phyloP scores from a whole-genome alignment of 92 coral and sea anemone genomes.

The Porites rus region DNA sequence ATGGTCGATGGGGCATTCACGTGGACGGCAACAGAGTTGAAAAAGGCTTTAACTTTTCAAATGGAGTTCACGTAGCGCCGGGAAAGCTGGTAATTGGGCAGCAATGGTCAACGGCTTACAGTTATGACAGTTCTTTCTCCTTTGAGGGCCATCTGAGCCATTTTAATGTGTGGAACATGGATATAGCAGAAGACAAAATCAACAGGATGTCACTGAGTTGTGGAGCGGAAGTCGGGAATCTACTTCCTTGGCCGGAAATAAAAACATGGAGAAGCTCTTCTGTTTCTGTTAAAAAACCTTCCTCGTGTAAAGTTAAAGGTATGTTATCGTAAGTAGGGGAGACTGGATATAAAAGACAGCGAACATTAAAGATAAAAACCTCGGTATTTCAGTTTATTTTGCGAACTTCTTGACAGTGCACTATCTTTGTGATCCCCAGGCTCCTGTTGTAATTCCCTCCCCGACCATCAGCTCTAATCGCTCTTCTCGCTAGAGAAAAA shows the following conservation, averaged over 20 bases:
- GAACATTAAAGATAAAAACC: too few species aligned
- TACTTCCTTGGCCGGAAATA: conserved; percentile 20
- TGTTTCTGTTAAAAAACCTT: not conserved
- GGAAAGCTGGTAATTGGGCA: conserved; percentile 1
- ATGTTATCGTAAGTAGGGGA: not conserved
- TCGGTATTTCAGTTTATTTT: too few species aligned
- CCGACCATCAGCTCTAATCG: too few species aligned
- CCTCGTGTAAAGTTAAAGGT: not conserved
- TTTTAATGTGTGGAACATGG: conserved; percentile 13
- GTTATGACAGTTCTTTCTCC: not conserved
- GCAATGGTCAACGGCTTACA: not conserved
- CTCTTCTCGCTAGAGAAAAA: too few species aligned
- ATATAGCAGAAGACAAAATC: not conserved
- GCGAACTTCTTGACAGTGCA: too few species aligned
- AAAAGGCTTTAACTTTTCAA: not conserved
- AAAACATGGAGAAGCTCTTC: not conserved
- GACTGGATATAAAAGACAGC: not conserved
- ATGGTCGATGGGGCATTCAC: conserved; percentile 5
- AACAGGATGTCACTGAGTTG: conserved; percentile 1
- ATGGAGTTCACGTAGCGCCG: not conserved
- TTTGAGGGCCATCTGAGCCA: conserved; percentile 9
- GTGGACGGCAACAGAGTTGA: conserved; percentile 2
- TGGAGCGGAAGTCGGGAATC: conserved; percentile 19
- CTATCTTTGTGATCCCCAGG: too few species aligned
- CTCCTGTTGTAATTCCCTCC: too few species aligned